A percentile compares a stretch with the other conserved stretches of the same genome.
Conservation (phyloP, 2,888 invertebrate species). For the Torymus auratus region DNA sequence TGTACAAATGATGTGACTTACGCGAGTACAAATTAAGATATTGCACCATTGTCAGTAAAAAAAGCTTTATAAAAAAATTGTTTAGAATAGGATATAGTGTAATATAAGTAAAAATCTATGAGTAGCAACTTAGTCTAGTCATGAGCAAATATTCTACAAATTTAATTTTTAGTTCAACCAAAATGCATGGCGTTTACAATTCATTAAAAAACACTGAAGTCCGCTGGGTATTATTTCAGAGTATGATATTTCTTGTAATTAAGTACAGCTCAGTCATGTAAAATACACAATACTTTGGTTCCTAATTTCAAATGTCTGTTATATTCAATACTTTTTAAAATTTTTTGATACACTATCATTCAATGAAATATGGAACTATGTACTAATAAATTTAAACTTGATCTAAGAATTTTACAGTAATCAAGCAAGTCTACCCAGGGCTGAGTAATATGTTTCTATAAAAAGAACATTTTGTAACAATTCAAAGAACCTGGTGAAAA, state of each 20-base stretch:
- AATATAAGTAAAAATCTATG: slow-evolving; percentile 23
- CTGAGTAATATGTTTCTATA: slow-evolving; percentile 24
- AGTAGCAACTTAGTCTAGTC: slow-evolving; percentile 36
- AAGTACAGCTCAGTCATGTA: slow-evolving; percentile 54
- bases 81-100: slow-evolving; percentile 18
- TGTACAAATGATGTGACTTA: slow-evolving; percentile 55
- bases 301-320: slow-evolving; percentile 21
- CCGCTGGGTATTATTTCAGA: slow-evolving; percentile 36
- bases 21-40: slow-evolving; percentile 42
- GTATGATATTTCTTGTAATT: slow-evolving; percentile 45
- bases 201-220: slow-evolving; percentile 35
- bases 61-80: slow-evolving; percentile 41
- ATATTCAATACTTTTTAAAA: slow-evolving; percentile 35
- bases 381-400: slow-evolving; percentile 43
- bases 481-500: slow-evolving; percentile 46
- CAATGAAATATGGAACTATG: slow-evolving; percentile 42
- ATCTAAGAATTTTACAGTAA: slow-evolving; percentile 43
- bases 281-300: slow-evolving; percentile 44
- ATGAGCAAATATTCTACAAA: slow-evolving; percentile 40
- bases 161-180: slow-evolving; percentile 14
- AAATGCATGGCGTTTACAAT: slow-evolving; percentile 19
- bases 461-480: slow-evolving; percentile 46
- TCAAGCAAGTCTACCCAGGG: slow-evolving; percentile 47
- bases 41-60: slow-evolving; percentile 56
- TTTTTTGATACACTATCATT: slow-evolving; percentile 28